These are phyloP conservation scores for Willisornis vidua DNA, from an alignment of 2,113 vertebrate genomes.

Conservation along the genomic window DNA sequence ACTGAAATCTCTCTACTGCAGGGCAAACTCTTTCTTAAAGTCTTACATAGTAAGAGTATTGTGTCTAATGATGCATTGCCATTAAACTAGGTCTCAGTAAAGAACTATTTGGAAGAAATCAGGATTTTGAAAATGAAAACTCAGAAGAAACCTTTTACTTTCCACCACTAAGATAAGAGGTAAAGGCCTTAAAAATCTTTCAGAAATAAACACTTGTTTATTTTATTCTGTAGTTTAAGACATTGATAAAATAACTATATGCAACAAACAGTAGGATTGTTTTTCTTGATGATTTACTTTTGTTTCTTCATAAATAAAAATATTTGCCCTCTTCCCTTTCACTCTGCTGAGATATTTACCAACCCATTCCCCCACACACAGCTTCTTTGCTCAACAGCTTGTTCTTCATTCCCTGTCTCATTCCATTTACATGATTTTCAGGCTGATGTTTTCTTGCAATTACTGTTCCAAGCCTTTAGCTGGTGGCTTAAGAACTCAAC, in stretches of 20 bases:
- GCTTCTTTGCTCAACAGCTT: neutral
- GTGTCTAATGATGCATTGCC: neutral
- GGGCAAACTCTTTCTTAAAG: neutral
- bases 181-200: neutral
- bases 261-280: neutral
- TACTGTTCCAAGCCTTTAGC: neutral
- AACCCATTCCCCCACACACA: neutral
- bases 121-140: neutral
- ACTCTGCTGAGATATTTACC: neutral
- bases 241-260: neutral
- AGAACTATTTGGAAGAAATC: neutral
- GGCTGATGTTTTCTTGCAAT: neutral
- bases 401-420: neutral
- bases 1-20: neutral
- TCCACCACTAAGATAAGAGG: neutral
- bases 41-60: neutral
- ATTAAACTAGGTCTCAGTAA: neutral
- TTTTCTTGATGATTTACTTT: neutral
- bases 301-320: neutral
- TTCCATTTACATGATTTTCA: neutral
- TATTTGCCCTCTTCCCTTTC: neutral
- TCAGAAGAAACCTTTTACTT: neutral
- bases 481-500: neutral
- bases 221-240: neutral
- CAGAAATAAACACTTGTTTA: neutral